Base-by-base conservation (phyloP, 2,113 vertebrate genomes). In the Muscicapa adusta region DNA sequence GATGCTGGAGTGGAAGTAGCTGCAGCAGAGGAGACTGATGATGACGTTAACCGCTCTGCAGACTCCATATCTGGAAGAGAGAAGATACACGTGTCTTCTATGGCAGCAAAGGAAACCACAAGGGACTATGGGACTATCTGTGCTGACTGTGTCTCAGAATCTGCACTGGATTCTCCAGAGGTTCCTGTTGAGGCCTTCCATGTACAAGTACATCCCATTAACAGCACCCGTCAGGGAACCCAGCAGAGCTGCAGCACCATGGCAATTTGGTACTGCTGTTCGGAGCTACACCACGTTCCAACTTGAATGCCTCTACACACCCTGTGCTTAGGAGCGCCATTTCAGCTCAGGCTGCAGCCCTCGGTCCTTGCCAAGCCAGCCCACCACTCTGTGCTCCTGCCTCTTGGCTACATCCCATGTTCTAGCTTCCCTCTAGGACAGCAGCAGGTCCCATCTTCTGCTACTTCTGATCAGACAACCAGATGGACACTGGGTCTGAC, bases 11-110 rank as follows among this genome's bases (percentile, higher is more conserved):
- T 97, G 50, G 98, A 98, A 95, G 98, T 96, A 96, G 98, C 98
- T 97, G 98, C 96, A 95, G 97, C 96, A 85, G 98, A 98, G 38
- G 98, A 98, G 89, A 96, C 95, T 22, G 99, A 95, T 12, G 98
- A 97, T 58, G 98, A 98, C 45, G 97, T 96, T 97, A 99, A 96
- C 95, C 97, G 96, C 97, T 99, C 98, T 95, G 98, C 98, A 97
- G 99, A 98, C 98, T 99, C 99, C 99, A 99, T 99, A 97, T 97
- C 99, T 99, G 70, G 33, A 53, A 96, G 48, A 94, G 10, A 96
- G 18, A 71, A 48, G 28, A 83, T 4, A 95, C 58, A 73, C 2
- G 6, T 73, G 36, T 51, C 62, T 53, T 70, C 48, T 20, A 12
- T 5, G 13, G 40, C 28, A 40, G 40, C 3, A 77, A 54, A 45